Base-by-base conservation (phyloP, 2,113 vertebrate species). In the Boleophthalmus pectinirostris region DNA sequence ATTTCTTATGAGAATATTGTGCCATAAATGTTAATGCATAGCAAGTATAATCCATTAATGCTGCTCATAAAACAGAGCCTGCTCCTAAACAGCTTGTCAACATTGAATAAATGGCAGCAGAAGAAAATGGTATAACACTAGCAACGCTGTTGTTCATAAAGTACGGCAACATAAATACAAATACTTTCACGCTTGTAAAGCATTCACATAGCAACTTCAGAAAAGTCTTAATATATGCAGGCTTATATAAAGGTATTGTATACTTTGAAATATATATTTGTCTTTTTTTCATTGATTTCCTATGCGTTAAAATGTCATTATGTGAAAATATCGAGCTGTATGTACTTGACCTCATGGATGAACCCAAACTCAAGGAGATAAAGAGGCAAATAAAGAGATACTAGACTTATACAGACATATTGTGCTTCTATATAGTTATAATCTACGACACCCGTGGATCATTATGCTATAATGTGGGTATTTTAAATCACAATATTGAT, bases 21-120 rank as follows among this genome's bases (percentile, higher is more conserved):
- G 29, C 61, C 61, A 20, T 21, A 66, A 46, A 45, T 66, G 13
- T 66, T 24, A 45, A 47, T 24, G n/a, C 6, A 43, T n/a, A 9
- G 33, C 63, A 66, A 20, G 63, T 43, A 66, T 66, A 61, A 61
- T 61, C 24, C 58, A 61, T 61, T 61, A 61, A 61, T 61, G 25
- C 16, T 61, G 25, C 58, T 61, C 58, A 33, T 61, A 33, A 60
- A 60, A 60, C 24, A 25, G 23, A 60, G 23, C 57, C 11, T 60
- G 24, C 21, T 60, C 24, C 23, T 60, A 60, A 29, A 61, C 15
- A 29, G 25, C 58, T 61, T 61, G 25, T 61, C 58, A 61, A 61
- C 25, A 61, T 16, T 60, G 57, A 25, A 60, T 33, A 25, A 58
- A 25, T 58, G 23, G 21, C 56, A 24, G 56, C 15, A 25, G 21